Evolutionary conservation across 2,888 invertebrate genomes (phyloP), one percentile per base, ranked within the genome.

Genomic region (Drosophila kuntzei): DNA sequence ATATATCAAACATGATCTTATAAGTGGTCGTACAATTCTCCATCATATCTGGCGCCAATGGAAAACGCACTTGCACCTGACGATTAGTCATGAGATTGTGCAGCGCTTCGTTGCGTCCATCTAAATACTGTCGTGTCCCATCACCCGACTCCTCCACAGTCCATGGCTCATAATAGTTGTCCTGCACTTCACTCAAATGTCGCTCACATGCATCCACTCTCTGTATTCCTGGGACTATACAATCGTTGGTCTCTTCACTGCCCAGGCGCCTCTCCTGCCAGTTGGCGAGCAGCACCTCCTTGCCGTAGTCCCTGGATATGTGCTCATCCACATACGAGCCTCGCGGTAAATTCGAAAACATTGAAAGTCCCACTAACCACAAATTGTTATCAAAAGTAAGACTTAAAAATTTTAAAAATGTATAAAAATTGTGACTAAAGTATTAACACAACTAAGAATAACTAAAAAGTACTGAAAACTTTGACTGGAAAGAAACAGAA

Each of bases 21-120:
- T 79, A 57, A n/a, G 70, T 79, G 32, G 54, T 67, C 0, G 78
- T 79, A 12, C 11, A 76, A 18, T 79, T 79, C n/a, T 54, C 25
- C 1, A 7, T 4, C 44, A 73, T 46, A 3, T 46, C 67, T 0
- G 9, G 2, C 0, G 69, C 57, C 2, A 55, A 1, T 0, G 63
- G 44, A 11, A 67, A 72, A 0, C 59, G 36, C 2, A 67, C 12
- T 51, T 69, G 76, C 6, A 59, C 25, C 3, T 58, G 14, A 0
- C 20, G 12, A 22, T 72, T 76, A 0, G 32, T 47, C 18, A 44
- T 44, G 0, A 25, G 44, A 11, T 37, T 54, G 4, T 64, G 47
- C 8, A 44, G 3, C 0, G 60, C 29, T 6, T 51, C 47, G 14
- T 57, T 43, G n/a, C 66, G 66, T 14, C n/a, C 58, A 0, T 6